Percentiles rank a stretch among this genome's conserved stretches.
Conservation (phyloP, 2,113 vertebrate genomes). For the human (Homo sapiens) region GRCh38 chr5:96665501-96666000, state of each 20-base stretch:
- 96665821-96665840: background rate
- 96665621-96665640: background rate
- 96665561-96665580: conserved; percentile 23
- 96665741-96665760: background rate
- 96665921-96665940: background rate
- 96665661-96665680: background rate
- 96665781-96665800: background rate
- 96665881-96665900: background rate
- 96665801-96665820: background rate
- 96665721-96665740: background rate
- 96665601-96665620: conserved; percentile 18
- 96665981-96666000: background rate
- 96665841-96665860: background rate
- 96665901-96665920: no score
- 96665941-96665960: background rate
- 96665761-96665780: background rate
- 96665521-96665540: background rate
- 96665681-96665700: background rate
- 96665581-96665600: background rate
- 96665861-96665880: background rate
- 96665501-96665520: background rate
- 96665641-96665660: background rate
- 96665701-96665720: background rate
- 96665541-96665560: background rate
- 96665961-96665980: background rate